Evolutionary conservation across 2,888 invertebrate genomes (phyloP), one percentile per base, ranked within the genome.

Genomic region (Nebria brevicollis): DNA sequence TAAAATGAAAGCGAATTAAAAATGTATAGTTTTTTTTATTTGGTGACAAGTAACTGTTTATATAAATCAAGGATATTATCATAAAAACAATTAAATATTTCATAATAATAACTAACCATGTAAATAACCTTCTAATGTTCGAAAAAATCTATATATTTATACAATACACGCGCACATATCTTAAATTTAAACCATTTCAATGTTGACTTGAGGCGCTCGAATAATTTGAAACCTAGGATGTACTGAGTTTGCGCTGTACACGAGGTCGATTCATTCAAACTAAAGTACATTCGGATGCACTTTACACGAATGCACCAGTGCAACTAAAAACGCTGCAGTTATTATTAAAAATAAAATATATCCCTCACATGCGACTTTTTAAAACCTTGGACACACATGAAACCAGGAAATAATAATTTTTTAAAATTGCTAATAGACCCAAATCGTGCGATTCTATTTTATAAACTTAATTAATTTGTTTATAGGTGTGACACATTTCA

Each of bases 251-350:
- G 83, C 76, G 83, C 82, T 77, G 15, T 82, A 3, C 42, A 41
- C 77, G 82, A 82, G 83, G 83, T 83, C 83, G 83, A 83, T 83
- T 72, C 72, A 74, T 79, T 68, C 68, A 74, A 70, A 70, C 43
- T 13, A 77, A 72, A 82, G 41, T 82, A 75, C 82, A 81, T 82
- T 82, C 82, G n/a, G 75, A 66, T 82, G 75, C 68, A 81, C 82
- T 81, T 75, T 79, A 73, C 77, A 72, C 68, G 26, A 20, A 68
- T 68, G 68, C 68, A 68, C 43, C 10, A 43, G 43, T 8, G 43
- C 43, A 43, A 43, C 54, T 54, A 11, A 54, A 8, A 54, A 54
- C 5, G 34, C 34, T 34, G 5, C 5, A 34, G 34, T 34, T 34
- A 34, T 34, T 34, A 34, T 5, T 34, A 20, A 20, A 20, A 20